Evolutionary conservation across 2,888 invertebrate species (phyloP).

Genomic region (Watsonalla binaria): DNA sequence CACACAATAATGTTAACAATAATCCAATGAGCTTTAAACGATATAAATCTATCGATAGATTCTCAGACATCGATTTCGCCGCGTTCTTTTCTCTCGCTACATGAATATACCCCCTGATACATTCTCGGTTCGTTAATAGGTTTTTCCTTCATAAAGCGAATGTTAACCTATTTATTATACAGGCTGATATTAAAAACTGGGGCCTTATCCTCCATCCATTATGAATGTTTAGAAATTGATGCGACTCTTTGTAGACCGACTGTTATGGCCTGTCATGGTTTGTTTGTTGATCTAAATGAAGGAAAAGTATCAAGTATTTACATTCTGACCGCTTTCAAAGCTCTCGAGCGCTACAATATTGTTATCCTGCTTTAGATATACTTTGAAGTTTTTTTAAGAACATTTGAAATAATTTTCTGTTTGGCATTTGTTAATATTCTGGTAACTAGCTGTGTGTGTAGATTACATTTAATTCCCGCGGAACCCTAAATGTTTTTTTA

Average conservation of each 20-base stretch:
- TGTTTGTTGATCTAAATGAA: conserved; percentile 60
- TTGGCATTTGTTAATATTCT: too few relatives aligned
- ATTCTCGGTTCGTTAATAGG: conserved; percentile 73
- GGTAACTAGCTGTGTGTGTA: too few relatives aligned
- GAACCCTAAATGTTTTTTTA: too few relatives aligned
- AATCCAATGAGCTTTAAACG: too few relatives aligned
- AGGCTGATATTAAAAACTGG: conserved; percentile 71
- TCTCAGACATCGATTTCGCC: too few relatives aligned
- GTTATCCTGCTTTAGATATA: neutral
- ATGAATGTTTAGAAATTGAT: conserved; percentile 57
- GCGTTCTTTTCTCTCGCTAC: neutral
- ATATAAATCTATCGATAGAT: too few relatives aligned
- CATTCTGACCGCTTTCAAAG: conserved; percentile 36
- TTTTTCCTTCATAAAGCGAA: conserved; percentile 77
- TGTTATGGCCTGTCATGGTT: conserved; percentile 57
- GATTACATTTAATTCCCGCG: too few relatives aligned
- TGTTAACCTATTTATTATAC: conserved; percentile 77
- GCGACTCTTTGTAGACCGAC: conserved; percentile 38
- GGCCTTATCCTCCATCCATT: conserved; percentile 47
- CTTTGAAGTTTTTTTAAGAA: neutral
- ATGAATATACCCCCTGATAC: conserved; percentile 57
- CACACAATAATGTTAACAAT: too few relatives aligned
- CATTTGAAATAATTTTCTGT: too few relatives aligned
- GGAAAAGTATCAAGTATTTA: conserved; percentile 1
- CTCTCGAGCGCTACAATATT: conserved; percentile 21